phyloP scores from a whole-genome alignment of 2,797 vertebrate species.

The Lacerta viridis region DNA sequence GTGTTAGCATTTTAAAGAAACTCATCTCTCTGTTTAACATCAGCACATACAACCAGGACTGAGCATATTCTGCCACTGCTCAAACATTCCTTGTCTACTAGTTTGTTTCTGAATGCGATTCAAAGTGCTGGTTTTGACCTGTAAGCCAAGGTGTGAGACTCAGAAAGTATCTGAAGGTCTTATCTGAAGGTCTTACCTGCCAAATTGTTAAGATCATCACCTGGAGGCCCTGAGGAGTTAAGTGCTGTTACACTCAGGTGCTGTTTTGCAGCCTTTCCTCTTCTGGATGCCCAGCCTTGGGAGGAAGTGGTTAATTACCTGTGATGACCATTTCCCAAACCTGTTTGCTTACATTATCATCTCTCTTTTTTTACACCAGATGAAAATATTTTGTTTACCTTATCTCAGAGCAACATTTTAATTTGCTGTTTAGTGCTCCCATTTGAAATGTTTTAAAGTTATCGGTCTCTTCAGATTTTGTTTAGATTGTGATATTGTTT shows the following conservation, averaged over 20 bases:
- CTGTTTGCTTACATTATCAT: not conserved
- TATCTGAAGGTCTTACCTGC: too few relatives aligned
- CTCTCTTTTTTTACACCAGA: not conserved
- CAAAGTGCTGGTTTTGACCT: not conserved
- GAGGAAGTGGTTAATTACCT: not conserved
- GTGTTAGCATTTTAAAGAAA: not conserved
- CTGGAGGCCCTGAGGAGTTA: too few relatives aligned
- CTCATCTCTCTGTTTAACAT: conserved; percentile 6
- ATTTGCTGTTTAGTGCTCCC: not conserved
- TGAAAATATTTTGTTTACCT: not conserved
- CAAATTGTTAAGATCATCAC: not conserved
- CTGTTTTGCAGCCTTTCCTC: too few relatives aligned
- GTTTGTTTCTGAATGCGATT: not conserved
- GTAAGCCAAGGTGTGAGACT: not conserved
- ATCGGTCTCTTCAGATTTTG: not conserved
- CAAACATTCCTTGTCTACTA: not conserved
- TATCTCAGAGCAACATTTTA: not conserved
- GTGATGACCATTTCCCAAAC: not conserved
- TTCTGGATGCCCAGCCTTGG: not conserved
- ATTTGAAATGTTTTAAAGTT: not conserved
- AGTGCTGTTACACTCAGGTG: too few relatives aligned
- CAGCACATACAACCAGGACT: not conserved
- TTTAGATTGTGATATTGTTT: not conserved
- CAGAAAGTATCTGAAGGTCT: not conserved
- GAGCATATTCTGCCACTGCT: not conserved